Evolutionary conservation across 2,797 vertebrate species (phyloP).

Genomic region (Diceros bicornis): DNA sequence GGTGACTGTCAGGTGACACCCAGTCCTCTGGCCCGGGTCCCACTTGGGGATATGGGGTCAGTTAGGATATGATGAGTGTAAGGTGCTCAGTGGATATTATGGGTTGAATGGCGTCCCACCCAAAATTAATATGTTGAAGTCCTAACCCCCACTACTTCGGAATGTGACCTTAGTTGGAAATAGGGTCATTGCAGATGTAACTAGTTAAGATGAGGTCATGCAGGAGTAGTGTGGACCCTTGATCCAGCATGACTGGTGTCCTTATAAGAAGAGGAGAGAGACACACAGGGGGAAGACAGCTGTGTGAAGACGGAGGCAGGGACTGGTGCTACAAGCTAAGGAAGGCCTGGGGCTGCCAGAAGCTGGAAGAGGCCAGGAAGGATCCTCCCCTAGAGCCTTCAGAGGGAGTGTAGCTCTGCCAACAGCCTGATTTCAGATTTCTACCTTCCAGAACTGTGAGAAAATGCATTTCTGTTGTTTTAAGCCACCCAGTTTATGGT

Average conservation of each 20-base stretch:
- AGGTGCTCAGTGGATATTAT: background rate
- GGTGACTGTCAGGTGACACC: background rate
- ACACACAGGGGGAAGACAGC: background rate
- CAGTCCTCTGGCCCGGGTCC: background rate
- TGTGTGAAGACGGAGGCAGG: background rate
- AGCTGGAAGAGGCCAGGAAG: background rate
- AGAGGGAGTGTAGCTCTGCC: background rate
- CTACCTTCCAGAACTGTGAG: background rate
- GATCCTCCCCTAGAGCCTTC: background rate
- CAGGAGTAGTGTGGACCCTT: background rate
- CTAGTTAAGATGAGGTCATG: background rate
- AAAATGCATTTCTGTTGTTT: background rate
- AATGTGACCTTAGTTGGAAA: background rate
- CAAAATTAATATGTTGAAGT: background rate
- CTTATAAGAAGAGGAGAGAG: background rate
- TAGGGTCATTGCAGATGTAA: background rate
- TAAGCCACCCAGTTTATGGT: background rate
- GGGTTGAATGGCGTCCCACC: background rate
- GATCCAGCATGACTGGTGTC: background rate
- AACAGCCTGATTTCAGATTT: background rate
- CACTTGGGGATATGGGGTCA: background rate
- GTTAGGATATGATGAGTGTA: background rate
- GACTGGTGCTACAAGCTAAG: background rate
- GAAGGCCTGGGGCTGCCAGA: background rate
- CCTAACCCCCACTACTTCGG: background rate